Evolutionary conservation across 2,113 vertebrate species (phyloP), one percentile per base, ranked within the genome.

Genomic region (Chloroceryle aenea): DNA sequence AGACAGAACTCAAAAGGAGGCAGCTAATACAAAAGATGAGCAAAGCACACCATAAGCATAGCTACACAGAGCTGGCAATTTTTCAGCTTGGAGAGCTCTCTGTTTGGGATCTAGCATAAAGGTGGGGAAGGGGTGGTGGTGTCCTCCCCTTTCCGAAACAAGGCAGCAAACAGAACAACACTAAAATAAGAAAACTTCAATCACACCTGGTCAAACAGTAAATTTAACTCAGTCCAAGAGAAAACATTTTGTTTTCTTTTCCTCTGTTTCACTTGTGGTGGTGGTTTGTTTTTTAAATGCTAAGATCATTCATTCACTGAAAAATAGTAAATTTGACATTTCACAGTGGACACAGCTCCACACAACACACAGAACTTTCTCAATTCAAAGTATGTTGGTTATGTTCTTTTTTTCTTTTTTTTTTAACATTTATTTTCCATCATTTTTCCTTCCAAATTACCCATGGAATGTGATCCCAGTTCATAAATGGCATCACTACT

Each of bases 201-300:
- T 43, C 29, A 50, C 42, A 78, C 47, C 61, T 64, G 38, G 76
- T 89, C 32, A 87, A 94, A 92, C 73, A 84, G 63, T 89, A 62
- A 25, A 85, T 75, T 74, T 72, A 78, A 43, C 40, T 88, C 15
- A 32, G 23, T 59, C 55, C 64, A 74, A 48, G 19, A 86, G 29
- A 84, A 80, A 93, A 85, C 20, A 61, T 77, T 85, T 80, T 74
- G 29, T 74, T 85, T 89, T n/a, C 18, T 91, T 85, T 87, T 68
- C 43, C 32, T 47, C 12, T 68, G 10, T 88, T 93, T 89, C 19
- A 58, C 23, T 61, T 61, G 18, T 1, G 3, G 20, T 32, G 38
- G 61, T 6, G 52, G 0, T 5, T 80, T 58, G 0, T 73, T 72
- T 67, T 61, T 6, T 1, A 53, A 58, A 48, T 50, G 16, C 55